Conservation (phyloP, 2,113 vertebrate species). For the Macaca mulatta region DNA sequence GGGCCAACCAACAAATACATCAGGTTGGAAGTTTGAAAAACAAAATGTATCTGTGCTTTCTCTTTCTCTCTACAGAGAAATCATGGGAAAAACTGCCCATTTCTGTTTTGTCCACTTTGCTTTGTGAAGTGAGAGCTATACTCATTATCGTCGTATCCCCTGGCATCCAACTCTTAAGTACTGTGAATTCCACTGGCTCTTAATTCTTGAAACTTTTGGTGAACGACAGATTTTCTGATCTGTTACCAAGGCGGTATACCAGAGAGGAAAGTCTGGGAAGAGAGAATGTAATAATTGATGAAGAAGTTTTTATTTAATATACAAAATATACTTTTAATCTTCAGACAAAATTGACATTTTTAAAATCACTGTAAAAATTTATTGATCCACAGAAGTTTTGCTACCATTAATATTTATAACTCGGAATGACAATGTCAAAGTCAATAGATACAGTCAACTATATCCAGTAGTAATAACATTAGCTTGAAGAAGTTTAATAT, state of each 20-base stretch:
- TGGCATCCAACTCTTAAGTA: background rate
- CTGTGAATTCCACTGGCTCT: background rate
- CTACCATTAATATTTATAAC: background rate
- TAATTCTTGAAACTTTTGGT: background rate
- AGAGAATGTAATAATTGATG: background rate
- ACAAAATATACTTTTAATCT: background rate
- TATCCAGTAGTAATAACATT: background rate
- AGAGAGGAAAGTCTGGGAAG: background rate
- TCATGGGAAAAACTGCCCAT: background rate
- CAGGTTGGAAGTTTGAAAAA: background rate
- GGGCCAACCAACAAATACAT: background rate
- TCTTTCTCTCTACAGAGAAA: background rate
- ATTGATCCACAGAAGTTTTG: background rate
- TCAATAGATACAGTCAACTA: background rate
- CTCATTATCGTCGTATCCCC: background rate
- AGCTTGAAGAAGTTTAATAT: background rate
- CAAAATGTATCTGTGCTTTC: background rate
- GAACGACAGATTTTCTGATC: background rate
- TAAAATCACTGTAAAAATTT: background rate
- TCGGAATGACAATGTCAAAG: background rate
- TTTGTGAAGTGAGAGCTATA: background rate
- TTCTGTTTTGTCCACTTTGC: background rate
- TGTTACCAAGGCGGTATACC: background rate
- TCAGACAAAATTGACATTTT: constrained; percentile 18
- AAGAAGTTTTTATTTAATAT: background rate